These are phyloP conservation scores for Argyrosomus regius DNA, from an alignment of 2,797 vertebrate genomes.

Conservation along the genomic window DNA sequence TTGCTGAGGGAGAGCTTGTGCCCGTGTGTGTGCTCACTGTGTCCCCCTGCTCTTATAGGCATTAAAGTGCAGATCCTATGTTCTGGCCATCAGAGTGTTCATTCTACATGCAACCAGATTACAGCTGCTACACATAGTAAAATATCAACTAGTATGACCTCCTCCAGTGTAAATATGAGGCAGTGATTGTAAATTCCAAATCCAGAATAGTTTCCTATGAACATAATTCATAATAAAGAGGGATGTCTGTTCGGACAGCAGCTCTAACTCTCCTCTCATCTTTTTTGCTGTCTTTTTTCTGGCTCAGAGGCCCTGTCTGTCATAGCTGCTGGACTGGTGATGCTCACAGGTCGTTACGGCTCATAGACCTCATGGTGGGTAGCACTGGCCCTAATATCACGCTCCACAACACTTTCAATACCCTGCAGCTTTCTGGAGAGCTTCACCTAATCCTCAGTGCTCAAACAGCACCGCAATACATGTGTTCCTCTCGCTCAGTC, in stretches of 20 bases:
- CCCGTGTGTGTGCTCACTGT: too few species aligned
- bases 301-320: slow-evolving; percentile 55
- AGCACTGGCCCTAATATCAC: slow-evolving; percentile 66
- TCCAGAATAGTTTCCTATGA: slow-evolving; percentile 14
- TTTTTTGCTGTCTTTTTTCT: slow-evolving; percentile 32
- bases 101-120: too few species aligned
- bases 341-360: slow-evolving; percentile 45
- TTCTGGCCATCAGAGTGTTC: too few species aligned
- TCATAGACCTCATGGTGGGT: slow-evolving; percentile 44
- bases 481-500: slow-evolving; percentile 42
- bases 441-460: slow-evolving; percentile 35
- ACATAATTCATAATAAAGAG: slow-evolving; percentile 23
- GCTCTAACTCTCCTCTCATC: slow-evolving; percentile 21
- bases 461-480: slow-evolving; percentile 41
- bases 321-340: slow-evolving; percentile 28
- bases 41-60: too few species aligned
- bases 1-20: too few species aligned
- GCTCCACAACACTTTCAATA: slow-evolving; percentile 66
- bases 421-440: slow-evolving; percentile 51
- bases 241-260: slow-evolving; percentile 19
- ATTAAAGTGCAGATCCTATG: too few species aligned
- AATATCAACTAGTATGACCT: not conserved
- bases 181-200: not conserved
- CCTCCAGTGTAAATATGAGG: not conserved
- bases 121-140: not conserved